phyloP scores from a whole-genome alignment of 30 jellyfish, hydroid and myxozoan genomes.

The Pseudorhiza aurosa region DNA sequence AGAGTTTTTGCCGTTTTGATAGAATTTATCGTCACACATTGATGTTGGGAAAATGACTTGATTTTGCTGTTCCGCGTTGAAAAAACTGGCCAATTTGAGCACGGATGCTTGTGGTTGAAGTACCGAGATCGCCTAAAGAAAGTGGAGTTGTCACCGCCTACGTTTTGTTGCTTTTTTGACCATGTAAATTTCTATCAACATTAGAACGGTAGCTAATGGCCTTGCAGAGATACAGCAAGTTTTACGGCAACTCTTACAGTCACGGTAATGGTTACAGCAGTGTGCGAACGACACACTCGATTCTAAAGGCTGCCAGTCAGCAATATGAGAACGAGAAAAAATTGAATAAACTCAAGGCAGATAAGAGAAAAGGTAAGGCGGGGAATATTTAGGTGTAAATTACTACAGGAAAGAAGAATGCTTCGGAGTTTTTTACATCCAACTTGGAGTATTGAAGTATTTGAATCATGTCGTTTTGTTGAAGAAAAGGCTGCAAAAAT shows the following conservation, averaged over 20 bases:
- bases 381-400: too few species aligned
- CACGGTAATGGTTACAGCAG: slow-evolving; percentile 1
- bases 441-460: too few species aligned
- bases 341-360: neutral
- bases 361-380: slow-evolving; percentile 19
- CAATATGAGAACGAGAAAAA: slow-evolving; percentile 40
- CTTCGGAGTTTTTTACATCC: too few species aligned
- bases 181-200: neutral
- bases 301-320: slow-evolving; percentile 32
- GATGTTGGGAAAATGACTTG: neutral
- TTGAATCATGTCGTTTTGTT: too few species aligned
- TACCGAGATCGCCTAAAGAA: too few species aligned
- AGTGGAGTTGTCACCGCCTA: too few species aligned
- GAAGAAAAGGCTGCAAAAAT: too few species aligned
- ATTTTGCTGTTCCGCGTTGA: neutral
- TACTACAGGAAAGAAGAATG: too few species aligned
- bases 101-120: neutral
- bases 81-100: neutral
- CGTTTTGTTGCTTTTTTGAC: neutral
- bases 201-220: slow-evolving; percentile 22
- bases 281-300: slow-evolving; percentile 8
- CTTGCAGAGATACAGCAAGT: slow-evolving; percentile 61
- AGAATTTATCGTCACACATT: too few species aligned
- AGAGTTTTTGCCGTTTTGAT: too few species aligned
- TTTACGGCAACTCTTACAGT: slow-evolving; percentile 19